Evolutionary conservation across 1,140 invertebrate species (phyloP).

Genomic region (Anastatus disparis): DNA sequence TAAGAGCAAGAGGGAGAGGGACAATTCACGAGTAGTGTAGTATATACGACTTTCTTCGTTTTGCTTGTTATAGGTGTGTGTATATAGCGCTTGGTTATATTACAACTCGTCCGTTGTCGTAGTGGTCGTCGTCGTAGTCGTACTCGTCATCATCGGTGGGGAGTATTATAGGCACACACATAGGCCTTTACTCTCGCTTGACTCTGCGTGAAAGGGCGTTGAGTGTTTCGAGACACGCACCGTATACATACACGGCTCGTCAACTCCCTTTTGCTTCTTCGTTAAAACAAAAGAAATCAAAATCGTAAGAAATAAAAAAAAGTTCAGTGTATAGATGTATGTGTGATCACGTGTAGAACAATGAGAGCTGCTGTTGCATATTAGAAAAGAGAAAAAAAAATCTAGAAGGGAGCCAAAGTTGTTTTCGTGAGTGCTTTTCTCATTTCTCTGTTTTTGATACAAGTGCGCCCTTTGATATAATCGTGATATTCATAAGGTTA

Average conservation of each 20-base stretch:
- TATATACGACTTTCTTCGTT: too few species aligned
- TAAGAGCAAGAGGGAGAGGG: background rate
- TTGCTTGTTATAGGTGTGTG: background rate
- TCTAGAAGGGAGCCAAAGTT: background rate
- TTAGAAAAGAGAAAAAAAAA: background rate
- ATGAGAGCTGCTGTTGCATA: too few species aligned
- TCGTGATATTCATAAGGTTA: constrained; percentile 25
- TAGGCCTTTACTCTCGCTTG: constrained; percentile 23
- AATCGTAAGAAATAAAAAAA: too few species aligned
- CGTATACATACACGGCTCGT: background rate
- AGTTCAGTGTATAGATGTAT: too few species aligned
- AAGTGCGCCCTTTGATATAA: background rate
- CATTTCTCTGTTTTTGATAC: background rate
- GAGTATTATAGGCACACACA: background rate
- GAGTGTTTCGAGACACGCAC: background rate
- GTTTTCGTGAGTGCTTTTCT: background rate
- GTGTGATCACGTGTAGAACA: too few species aligned
- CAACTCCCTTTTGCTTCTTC: background rate
- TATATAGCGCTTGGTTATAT: background rate
- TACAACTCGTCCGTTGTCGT: too few species aligned
- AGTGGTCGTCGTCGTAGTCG: too few species aligned
- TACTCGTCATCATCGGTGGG: background rate
- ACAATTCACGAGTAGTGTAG: background rate
- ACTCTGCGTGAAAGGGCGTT: constrained; percentile 21
- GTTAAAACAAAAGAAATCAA: constrained; percentile 20